Conservation (phyloP, 1,140 invertebrate species). For the Muscidifurax raptorellus region DNA sequence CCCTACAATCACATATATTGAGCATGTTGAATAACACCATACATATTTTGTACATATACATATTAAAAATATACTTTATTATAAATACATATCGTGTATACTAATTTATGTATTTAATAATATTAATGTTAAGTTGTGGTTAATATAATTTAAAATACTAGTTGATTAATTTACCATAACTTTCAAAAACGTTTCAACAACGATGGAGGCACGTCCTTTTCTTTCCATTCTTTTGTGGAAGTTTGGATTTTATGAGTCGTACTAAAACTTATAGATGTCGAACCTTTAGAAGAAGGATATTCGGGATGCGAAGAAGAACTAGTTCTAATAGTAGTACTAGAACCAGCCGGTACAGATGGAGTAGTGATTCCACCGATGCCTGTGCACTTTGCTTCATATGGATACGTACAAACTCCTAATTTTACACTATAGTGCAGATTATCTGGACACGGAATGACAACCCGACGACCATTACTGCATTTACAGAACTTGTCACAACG, state of each 20-base stretch:
- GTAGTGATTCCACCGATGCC: conserved; percentile 34
- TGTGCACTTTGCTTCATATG: conserved; percentile 3
- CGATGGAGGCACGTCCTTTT: background rate
- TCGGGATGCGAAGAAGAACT: too few relatives aligned
- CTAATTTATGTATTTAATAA: background rate
- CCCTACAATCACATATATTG: background rate
- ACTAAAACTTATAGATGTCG: background rate
- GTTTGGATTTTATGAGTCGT: too few relatives aligned
- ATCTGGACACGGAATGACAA: conserved; percentile 4
- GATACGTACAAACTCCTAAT: background rate
- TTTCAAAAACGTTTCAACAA: conserved; percentile 1
- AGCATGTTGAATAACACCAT: background rate
- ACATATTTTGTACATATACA: background rate
- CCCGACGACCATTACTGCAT: background rate
- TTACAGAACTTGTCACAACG: conserved; percentile 15
- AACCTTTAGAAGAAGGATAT: background rate
- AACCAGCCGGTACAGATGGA: background rate
- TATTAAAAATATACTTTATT: background rate
- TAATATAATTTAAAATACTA: background rate
- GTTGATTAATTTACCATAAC: conserved; percentile 10
- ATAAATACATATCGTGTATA: background rate
- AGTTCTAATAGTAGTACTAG: background rate
- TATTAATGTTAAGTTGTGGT: background rate
- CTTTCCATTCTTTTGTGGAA: background rate
- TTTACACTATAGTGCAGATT: conserved; percentile 6